phyloP scores from a whole-genome alignment of 2,113 vertebrate species.

The Zosterops lateralis region DNA sequence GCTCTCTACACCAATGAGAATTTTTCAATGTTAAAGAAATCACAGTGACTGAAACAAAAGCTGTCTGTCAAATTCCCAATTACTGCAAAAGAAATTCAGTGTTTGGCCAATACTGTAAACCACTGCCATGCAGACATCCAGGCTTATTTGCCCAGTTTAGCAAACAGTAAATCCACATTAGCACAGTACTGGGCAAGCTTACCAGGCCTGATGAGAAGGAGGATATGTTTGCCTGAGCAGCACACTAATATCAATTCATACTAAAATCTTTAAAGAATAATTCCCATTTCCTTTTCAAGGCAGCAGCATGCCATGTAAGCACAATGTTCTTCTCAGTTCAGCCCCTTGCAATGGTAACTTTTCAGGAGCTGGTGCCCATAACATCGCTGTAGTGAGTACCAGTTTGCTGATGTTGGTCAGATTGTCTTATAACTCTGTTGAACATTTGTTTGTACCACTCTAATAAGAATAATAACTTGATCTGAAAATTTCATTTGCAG shows the following conservation, averaged over 20 bases:
- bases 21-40: background rate
- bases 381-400: background rate
- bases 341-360: background rate
- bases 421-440: background rate
- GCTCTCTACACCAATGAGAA: background rate
- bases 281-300: background rate
- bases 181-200: background rate
- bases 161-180: background rate
- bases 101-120: background rate
- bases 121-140: background rate
- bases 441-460: background rate
- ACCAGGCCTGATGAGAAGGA: background rate
- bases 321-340: background rate
- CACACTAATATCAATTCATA: background rate
- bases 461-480: background rate
- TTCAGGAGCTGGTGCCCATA: background rate
- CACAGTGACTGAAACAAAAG: slow-evolving; percentile 2
- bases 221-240: background rate
- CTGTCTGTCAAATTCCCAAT: slow-evolving; percentile 29
- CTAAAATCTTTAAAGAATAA: background rate
- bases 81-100: slow-evolving; percentile 1
- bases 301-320: background rate
- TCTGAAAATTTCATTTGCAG: background rate
- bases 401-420: background rate
- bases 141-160: background rate